Percentiles rank a stretch among this genome's conserved stretches.
Conservation (phyloP, 2,888 invertebrate genomes). For the Stenichneumon culpator region DNA sequence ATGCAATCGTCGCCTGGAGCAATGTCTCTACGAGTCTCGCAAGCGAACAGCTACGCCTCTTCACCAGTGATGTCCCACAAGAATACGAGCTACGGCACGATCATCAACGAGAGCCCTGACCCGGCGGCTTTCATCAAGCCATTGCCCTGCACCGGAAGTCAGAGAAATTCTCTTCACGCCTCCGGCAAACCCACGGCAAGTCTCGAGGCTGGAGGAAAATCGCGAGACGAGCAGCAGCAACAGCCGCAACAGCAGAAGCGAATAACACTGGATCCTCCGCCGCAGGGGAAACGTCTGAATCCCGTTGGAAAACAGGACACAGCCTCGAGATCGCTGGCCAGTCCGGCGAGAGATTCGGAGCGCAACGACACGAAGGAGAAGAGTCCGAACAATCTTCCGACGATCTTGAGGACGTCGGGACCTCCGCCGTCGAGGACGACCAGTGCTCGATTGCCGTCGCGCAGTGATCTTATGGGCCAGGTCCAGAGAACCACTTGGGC, state of each 20-base stretch:
- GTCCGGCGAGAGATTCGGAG: conserved; percentile 45
- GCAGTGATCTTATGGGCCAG: conserved; percentile 94
- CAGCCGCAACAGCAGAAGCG: conserved; percentile 72
- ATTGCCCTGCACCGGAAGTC: conserved; percentile 74
- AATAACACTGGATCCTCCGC: conserved; percentile 80
- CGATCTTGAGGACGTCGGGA: conserved; percentile 77
- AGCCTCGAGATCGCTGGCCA: conserved; percentile 27
- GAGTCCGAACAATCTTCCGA: conserved; percentile 72
- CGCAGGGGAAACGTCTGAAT: conserved; percentile 75
- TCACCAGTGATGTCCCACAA: conserved; percentile 83
- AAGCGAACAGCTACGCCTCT: conserved; percentile 81
- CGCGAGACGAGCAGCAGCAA: conserved; percentile 36
- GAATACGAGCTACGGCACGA: conserved; percentile 81
- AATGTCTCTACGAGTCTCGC: conserved; percentile 80
- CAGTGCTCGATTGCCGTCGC: conserved; percentile 94
- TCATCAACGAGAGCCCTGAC: conserved; percentile 78
- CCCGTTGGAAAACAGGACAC: conserved; percentile 52
- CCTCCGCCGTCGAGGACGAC: conserved; percentile 88
- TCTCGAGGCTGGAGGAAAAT: conserved; percentile 29
- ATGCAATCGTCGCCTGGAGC: conserved; percentile 78
- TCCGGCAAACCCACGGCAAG: conserved; percentile 9
- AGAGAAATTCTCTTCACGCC: conserved; percentile 63
- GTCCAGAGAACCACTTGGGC: conserved; percentile 94
- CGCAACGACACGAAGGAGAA: conserved; percentile 38
- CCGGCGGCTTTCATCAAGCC: conserved; percentile 82